Percentiles rank a stretch among this genome's conserved stretches.
Evolutionary conservation across 1,140 invertebrate species (phyloP).

Genomic region (Xylocopa sonorina): DNA sequence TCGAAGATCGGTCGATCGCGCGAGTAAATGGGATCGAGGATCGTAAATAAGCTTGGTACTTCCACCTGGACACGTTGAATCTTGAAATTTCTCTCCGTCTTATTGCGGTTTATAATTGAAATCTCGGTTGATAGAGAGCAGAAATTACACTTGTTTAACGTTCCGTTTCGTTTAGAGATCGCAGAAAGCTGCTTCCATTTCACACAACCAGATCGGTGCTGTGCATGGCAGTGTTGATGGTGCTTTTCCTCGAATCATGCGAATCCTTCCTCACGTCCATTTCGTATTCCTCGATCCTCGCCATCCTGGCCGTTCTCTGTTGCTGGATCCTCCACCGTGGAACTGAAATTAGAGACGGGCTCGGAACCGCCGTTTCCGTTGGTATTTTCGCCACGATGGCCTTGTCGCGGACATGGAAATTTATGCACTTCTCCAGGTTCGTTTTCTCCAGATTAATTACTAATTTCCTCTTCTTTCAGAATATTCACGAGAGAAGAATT

Average conservation of each 20-base stretch:
- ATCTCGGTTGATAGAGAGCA: not conserved
- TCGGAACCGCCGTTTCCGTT: conserved; percentile 57
- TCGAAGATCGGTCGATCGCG: not conserved
- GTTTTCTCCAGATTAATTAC: not conserved
- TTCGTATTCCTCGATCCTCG: conserved; percentile 55
- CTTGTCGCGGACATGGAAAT: conserved; percentile 64
- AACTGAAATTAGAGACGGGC: conserved; percentile 65
- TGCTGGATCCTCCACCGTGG: conserved; percentile 70
- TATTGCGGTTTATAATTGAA: not conserved
- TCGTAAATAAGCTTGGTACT: not conserved
- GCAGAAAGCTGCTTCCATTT: conserved; percentile 58
- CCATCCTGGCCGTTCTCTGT: conserved; percentile 53
- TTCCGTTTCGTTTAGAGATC: conserved; percentile 49
- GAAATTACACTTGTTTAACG: not conserved
- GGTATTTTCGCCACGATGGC: conserved; percentile 66
- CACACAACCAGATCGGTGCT: conserved; percentile 63
- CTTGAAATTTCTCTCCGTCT: not conserved
- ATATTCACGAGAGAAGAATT: too few species aligned
- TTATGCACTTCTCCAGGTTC: conserved; percentile 64
- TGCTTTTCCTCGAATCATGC: conserved; percentile 63
- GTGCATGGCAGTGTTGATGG: conserved; percentile 55
- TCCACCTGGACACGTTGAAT: not conserved
- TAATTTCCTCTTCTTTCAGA: too few species aligned
- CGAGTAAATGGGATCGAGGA: not conserved
- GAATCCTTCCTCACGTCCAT: conserved; percentile 64